These are phyloP conservation scores for Manis crassicaudata DNA, from an alignment of 2,797 vertebrate genomes.

Conservation along the genomic window DNA sequence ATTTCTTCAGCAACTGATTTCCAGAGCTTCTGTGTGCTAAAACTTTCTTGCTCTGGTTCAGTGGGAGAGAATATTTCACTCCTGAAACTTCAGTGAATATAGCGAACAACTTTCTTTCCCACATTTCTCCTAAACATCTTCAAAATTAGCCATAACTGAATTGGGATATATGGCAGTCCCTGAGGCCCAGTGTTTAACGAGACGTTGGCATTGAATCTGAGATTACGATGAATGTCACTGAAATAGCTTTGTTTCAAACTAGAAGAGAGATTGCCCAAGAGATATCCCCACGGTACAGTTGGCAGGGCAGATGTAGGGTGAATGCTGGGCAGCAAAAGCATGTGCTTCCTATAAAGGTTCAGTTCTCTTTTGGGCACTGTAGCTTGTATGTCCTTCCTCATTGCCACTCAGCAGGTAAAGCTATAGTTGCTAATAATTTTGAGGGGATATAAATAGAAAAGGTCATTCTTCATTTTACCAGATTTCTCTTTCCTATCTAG, in stretches of 20 bases:
- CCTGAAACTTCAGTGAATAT: background rate
- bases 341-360: background rate
- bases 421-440: background rate
- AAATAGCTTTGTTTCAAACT: slow-evolving; percentile 34
- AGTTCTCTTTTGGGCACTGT: background rate
- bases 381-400: background rate
- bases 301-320: background rate
- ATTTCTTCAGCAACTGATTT: background rate
- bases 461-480: background rate
- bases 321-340: background rate
- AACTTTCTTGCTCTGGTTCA: background rate
- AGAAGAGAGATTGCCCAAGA: background rate
- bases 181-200: slow-evolving; percentile 31
- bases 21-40: background rate
- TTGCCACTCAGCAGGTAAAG: background rate
- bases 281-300: background rate
- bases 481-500: background rate
- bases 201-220: slow-evolving; percentile 39
- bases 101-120: background rate
- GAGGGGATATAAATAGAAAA: background rate
- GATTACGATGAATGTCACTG: slow-evolving; percentile 11
- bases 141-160: background rate
- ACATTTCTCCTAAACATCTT: background rate
- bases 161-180: background rate
- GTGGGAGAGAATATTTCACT: background rate